Base-by-base conservation (phyloP, 92 coral and sea anemone species). In the Parazoanthus swiftii region DNA sequence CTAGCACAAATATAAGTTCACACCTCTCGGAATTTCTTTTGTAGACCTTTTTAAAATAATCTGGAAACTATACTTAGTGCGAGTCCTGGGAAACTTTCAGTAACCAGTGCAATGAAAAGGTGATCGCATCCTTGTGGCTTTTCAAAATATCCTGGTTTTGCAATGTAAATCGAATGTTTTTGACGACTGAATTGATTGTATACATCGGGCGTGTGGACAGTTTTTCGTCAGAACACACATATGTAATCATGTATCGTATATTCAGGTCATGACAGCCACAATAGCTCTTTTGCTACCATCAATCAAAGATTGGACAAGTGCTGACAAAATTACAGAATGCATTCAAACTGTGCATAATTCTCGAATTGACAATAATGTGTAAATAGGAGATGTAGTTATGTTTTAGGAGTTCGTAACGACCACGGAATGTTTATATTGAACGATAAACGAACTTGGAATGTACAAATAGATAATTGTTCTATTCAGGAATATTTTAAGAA, bases 381-480 rank as follows among this genome's bases (percentile, higher is more conserved):
- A 78, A 0, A 82, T 43, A 82, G 35, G 56, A 82, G 18, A 66
- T 29, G 23, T 42, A 82, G 73, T 63, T 82, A 38, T 66, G 63
- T 20, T 82, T 13, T 63, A 35, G 51, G 59, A 82, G 76, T 39
- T 82, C 86, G 3, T 81, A 81, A 81, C 85, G 38, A 81, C 85
- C 29, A 39, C 50, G 85, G 85, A 81, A 81, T 81, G 85, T 23
- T 23, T 66, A 36, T 42, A 81, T 37, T 81, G 26, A 65, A 15
- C n/a, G 25, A 39, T 67, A 33, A 13, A 59, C 50, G 35, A 59
- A 20, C 44, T 16, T 59, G 74, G 50, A 81, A 63, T 23, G 29
- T 36, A 65, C 86, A 11, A 82, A 82, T 11, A 42, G 39, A 78
- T 8, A 44, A 78, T 36, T 21, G 23, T 76, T 39, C 13, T 39